Percentiles rank a stretch among this genome's conserved stretches.
Evolutionary conservation across 2,888 invertebrate species (phyloP).

Genomic region (Cancer borealis): DNA sequence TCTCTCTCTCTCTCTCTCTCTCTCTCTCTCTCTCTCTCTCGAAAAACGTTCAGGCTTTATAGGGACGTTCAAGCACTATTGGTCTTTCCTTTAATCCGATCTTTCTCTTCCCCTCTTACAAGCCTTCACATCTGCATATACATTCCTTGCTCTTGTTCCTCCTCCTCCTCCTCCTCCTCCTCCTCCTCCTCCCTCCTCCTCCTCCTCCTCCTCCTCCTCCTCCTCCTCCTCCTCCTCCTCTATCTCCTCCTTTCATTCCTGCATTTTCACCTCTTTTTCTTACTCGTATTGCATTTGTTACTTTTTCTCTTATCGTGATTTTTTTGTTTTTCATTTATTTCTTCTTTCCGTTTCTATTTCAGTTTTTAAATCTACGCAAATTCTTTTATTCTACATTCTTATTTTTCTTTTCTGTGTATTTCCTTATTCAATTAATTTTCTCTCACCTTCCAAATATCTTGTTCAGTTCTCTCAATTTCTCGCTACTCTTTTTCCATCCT

Average conservation of each 20-base stretch:
- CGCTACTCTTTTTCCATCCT: too few species aligned
- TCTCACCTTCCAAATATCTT: not conserved
- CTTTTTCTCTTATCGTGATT: not conserved
- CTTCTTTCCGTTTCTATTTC: not conserved
- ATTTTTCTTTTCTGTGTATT: not conserved
- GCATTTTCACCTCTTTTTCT: not conserved
- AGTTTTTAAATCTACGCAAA: not conserved
- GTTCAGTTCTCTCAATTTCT: too few species aligned
- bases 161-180: not conserved
- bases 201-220: not conserved
- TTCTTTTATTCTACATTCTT: not conserved
- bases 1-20: slow-evolving; percentile 33
- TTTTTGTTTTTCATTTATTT: not conserved
- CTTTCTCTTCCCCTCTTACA: not conserved
- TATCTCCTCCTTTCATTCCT: not conserved
- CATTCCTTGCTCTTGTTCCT: not conserved
- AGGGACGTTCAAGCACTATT: not conserved
- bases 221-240: not conserved
- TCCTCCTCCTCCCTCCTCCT: not conserved
- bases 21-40: not conserved
- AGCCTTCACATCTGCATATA: not conserved
- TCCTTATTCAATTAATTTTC: not conserved
- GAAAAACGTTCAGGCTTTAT: too few species aligned
- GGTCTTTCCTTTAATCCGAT: not conserved
- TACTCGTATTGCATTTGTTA: not conserved